Evolutionary conservation across 2,113 vertebrate genomes (phyloP).

Genomic region (Paramormyrops kingsleyae): DNA sequence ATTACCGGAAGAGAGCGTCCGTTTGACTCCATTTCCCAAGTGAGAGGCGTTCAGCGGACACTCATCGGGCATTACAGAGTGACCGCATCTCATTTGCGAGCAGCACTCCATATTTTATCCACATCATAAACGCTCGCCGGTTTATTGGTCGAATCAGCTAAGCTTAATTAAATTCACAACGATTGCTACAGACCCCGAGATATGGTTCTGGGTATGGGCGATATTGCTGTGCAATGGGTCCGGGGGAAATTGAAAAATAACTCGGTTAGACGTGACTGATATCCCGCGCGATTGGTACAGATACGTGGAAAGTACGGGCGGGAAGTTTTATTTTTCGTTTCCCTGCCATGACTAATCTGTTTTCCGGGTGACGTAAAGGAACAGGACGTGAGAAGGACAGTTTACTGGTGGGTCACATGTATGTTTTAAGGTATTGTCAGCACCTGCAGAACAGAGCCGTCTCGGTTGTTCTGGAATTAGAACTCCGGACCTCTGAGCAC

Average conservation of each 20-base stretch:
- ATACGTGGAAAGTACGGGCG: background rate
- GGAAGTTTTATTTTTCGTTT: slow-evolving; percentile 4
- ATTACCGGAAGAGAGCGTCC: background rate
- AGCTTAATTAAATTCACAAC: slow-evolving; percentile 12
- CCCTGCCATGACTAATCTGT: slow-evolving; percentile 25
- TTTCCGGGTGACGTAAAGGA: slow-evolving; percentile 39
- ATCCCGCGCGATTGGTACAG: background rate
- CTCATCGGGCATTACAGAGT: background rate
- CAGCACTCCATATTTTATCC: background rate
- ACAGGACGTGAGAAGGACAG: slow-evolving; percentile 51
- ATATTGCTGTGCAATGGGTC: background rate
- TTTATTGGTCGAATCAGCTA: background rate
- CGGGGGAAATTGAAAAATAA: background rate
- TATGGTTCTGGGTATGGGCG: slow-evolving; percentile 1
- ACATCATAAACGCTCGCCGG: background rate
- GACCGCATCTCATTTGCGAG: background rate
- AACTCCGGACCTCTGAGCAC: background rate
- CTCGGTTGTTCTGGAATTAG: slow-evolving; percentile 1
- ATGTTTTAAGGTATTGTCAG: slow-evolving; percentile 38
- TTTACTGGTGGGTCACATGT: slow-evolving; percentile 27
- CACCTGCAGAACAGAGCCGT: slow-evolving; percentile 33
- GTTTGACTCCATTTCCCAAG: background rate
- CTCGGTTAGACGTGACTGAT: slow-evolving; percentile 13
- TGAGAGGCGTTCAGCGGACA: background rate
- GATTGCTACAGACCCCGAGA: slow-evolving; percentile 13